These are phyloP conservation scores for Taeniopygia guttata DNA, from an alignment of 2,797 vertebrate genomes.

Conservation along the genomic window DNA sequence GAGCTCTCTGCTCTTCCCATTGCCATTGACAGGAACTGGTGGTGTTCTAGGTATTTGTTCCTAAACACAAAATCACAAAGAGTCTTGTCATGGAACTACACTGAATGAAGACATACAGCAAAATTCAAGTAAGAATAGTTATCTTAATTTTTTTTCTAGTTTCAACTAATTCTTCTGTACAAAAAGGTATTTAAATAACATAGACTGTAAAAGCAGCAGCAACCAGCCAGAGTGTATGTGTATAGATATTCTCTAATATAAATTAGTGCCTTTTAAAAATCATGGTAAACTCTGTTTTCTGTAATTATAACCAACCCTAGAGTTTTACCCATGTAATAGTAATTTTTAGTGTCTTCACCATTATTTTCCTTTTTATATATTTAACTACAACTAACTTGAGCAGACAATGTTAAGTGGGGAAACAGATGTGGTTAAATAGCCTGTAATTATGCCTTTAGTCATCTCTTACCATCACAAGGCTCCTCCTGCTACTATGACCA, in stretches of 20 bases:
- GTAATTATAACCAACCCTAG: slow-evolving; percentile 77
- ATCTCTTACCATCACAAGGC: slow-evolving; percentile 76
- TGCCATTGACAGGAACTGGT: not conserved
- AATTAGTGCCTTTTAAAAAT: slow-evolving; percentile 77
- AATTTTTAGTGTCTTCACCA: slow-evolving; percentile 75
- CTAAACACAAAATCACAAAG: slow-evolving; percentile 31
- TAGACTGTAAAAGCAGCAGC: slow-evolving; percentile 38
- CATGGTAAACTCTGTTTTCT: slow-evolving; percentile 75
- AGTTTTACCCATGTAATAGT: slow-evolving; percentile 72
- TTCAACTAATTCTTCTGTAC: not conserved
- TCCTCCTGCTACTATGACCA: slow-evolving; percentile 78
- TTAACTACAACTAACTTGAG: slow-evolving; percentile 87
- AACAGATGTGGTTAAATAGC: slow-evolving; percentile 84
- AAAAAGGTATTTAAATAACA: slow-evolving; percentile 66
- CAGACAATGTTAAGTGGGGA: slow-evolving; percentile 90
- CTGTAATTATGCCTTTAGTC: slow-evolving; percentile 87
- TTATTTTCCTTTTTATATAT: slow-evolving; percentile 89
- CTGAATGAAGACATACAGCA: slow-evolving; percentile 1
- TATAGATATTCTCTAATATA: slow-evolving; percentile 73
- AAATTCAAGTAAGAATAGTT: slow-evolving; percentile 22
- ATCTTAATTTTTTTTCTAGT: not conserved
- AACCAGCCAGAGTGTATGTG: slow-evolving; percentile 58
- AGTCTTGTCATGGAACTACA: slow-evolving; percentile 18
- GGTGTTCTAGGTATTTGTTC: slow-evolving; percentile 33
- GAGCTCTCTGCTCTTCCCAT: not conserved